Percentiles rank a stretch among this genome's conserved stretches.
These are phyloP conservation scores for Tamias sibiricus DNA, from an alignment of 2,113 vertebrate species.

Conservation along the genomic window DNA sequence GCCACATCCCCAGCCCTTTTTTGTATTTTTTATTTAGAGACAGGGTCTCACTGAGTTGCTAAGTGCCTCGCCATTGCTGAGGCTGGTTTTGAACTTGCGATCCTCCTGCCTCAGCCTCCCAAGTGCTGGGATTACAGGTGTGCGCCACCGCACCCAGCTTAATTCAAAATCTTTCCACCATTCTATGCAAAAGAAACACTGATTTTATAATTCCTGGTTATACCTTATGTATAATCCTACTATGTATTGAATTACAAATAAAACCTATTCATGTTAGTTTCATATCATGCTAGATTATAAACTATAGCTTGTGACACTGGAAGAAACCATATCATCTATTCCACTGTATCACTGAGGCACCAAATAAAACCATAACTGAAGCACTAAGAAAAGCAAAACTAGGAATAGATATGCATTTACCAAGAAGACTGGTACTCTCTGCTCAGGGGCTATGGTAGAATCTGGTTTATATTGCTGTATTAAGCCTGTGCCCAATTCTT, in stretches of 20 bases:
- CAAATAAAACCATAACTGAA: not conserved
- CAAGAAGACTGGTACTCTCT: constrained; percentile 89
- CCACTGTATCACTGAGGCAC: not conserved
- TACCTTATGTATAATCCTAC: not conserved
- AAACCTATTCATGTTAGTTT: not conserved
- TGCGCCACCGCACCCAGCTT: too few species aligned
- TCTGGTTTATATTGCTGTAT: constrained; percentile 94
- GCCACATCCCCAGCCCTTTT: too few species aligned
- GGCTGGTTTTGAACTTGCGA: too few species aligned
- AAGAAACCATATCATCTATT: not conserved
- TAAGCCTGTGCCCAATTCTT: constrained; percentile 95
- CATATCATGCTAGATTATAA: not conserved
- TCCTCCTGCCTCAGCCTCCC: too few species aligned
- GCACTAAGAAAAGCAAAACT: not conserved
- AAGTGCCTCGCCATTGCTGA: too few species aligned
- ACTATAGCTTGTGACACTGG: not conserved
- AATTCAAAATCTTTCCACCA: not conserved
- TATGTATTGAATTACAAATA: not conserved
- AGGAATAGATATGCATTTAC: constrained; percentile 80
- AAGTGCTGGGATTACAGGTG: too few species aligned
- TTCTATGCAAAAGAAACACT: not conserved
- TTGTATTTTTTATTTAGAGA: too few species aligned
- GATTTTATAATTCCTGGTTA: not conserved
- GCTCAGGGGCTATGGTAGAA: constrained; percentile 78
- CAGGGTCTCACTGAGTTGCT: too few species aligned